Evolutionary conservation across 2,113 vertebrate species (phyloP), one percentile per base, ranked within the genome.

Genomic region (Erythrocercus mccallii): DNA sequence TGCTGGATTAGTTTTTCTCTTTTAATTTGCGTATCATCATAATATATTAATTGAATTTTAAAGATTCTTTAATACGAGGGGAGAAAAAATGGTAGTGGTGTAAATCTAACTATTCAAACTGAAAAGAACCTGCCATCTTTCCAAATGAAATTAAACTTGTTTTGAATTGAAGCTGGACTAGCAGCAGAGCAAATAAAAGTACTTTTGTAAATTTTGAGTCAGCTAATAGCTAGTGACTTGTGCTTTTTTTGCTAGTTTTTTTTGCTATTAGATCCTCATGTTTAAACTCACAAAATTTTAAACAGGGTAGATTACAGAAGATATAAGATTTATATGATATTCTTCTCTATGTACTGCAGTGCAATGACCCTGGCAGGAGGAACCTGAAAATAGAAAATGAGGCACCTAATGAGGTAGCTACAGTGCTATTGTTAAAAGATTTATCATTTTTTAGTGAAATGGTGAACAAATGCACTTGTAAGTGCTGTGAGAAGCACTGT

Each of bases 391-490:
- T 1, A 53, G 51, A 81, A 58, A 73, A 64, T 17, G 15, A 33
- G 5, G 19, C 51, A 60, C 48, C 11, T 83, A 31, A 24, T 48
- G 30, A 21, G 68, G 15, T 53, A 13, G 37, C 15, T 45, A 18
- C 12, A 56, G 18, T 50, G n/a, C 30, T 45, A 15, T 3, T 44
- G 25, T 37, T 68, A 23, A 81, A 51, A 37, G 2, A 69, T 25
- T 73, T 72, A 1, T 19, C 7, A 25, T 37, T 64, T 85, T 89
- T 48, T 35, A 62, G 19, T 0, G 5, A 84, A 66, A 6, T 5
- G 7, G 2, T 84, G 23, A 57, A 12, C 9, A 77, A 65, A 44
- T 4, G 7, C 10, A 33, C 0, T 1, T 12, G 10, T 14, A 72
- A 80, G 14, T 17, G 23, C 5, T 44, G 12, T 12, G 12, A 73